A percentile compares a stretch with the other conserved stretches of the same genome.
Evolutionary conservation across 2,113 vertebrate genomes (phyloP).

Genomic region (Chascanopsetta lugubris): DNA sequence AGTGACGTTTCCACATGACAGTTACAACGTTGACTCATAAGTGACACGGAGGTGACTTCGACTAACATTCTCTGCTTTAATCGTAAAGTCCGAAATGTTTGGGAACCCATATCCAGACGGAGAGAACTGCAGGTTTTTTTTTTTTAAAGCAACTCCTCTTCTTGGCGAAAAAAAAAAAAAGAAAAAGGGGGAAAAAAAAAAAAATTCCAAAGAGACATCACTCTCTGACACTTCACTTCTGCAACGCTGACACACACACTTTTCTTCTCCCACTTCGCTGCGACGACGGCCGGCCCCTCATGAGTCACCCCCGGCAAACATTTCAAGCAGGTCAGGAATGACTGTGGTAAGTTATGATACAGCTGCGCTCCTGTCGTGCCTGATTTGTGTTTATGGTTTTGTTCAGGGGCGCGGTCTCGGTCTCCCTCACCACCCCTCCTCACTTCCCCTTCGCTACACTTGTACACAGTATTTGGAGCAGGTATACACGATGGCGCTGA

Average conservation of each 20-base stretch:
- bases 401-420: constrained; percentile 49
- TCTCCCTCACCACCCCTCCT: constrained; percentile 44
- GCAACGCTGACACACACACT: not conserved
- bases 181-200: constrained; percentile 40
- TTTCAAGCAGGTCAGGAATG: constrained; percentile 9
- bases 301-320: constrained; percentile 27
- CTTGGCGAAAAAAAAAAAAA: too few species aligned
- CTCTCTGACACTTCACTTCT: constrained; percentile 6
- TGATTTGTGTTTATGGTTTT: constrained; percentile 34
- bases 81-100: too few species aligned
- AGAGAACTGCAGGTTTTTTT: constrained; percentile 22
- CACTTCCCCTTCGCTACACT: constrained; percentile 57
- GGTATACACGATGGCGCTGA: constrained; percentile 25
- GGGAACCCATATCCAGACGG: too few species aligned
- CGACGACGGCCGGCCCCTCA: not conserved
- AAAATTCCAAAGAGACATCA: constrained; percentile 11
- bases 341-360: constrained; percentile 1
- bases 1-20: too few species aligned
- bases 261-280: not conserved
- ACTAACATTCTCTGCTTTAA: too few species aligned
- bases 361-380: constrained; percentile 38
- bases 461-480: constrained; percentile 24
- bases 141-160: constrained; percentile 51
- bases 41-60: constrained; percentile 37
- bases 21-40: too few species aligned